Conservation (phyloP, 1,140 invertebrate species). For the Drosophila aff. region DNA sequence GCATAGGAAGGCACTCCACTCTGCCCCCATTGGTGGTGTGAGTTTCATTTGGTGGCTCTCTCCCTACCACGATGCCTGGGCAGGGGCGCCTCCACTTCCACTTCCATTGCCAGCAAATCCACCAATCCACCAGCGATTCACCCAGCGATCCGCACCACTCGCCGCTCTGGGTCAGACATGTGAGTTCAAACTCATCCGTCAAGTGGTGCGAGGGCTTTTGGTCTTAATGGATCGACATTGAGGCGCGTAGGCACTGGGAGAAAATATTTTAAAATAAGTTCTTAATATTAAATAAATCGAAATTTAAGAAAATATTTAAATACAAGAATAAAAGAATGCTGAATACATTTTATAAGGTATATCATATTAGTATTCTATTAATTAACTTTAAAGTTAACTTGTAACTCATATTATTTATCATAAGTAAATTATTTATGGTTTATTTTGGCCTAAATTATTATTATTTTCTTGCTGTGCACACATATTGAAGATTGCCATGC, state of each 20-base stretch:
- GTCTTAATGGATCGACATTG: slow-evolving; percentile 79
- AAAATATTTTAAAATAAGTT: not conserved
- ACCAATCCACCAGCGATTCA: slow-evolving; percentile 27
- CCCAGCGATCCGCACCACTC: slow-evolving; percentile 45
- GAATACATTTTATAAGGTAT: not conserved
- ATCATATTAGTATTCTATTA: too few relatives aligned
- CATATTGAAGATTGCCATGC: slow-evolving; percentile 40
- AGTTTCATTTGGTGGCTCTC: slow-evolving; percentile 66
- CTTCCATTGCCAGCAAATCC: slow-evolving; percentile 7
- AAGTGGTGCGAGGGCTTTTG: slow-evolving; percentile 75
- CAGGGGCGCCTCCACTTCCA: slow-evolving; percentile 49
- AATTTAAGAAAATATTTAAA: not conserved
- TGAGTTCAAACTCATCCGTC: slow-evolving; percentile 84
- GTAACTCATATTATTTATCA: not conserved
- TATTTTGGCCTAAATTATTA: not conserved
- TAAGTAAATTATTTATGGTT: not conserved
- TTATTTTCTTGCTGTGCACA: slow-evolving; percentile 9
- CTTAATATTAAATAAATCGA: not conserved
- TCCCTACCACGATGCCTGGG: slow-evolving; percentile 58
- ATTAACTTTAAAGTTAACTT: too few relatives aligned
- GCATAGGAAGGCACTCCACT: slow-evolving; percentile 20
- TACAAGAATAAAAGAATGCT: not conserved
- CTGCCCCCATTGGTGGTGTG: slow-evolving; percentile 69
- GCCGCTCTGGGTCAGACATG: slow-evolving; percentile 76
- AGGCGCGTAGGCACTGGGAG: slow-evolving; percentile 37